A percentile compares a stretch with the other conserved stretches of the same genome.
Conservation (phyloP, 2,113 vertebrate species). For the Pelvicachromis taeniatus region DNA sequence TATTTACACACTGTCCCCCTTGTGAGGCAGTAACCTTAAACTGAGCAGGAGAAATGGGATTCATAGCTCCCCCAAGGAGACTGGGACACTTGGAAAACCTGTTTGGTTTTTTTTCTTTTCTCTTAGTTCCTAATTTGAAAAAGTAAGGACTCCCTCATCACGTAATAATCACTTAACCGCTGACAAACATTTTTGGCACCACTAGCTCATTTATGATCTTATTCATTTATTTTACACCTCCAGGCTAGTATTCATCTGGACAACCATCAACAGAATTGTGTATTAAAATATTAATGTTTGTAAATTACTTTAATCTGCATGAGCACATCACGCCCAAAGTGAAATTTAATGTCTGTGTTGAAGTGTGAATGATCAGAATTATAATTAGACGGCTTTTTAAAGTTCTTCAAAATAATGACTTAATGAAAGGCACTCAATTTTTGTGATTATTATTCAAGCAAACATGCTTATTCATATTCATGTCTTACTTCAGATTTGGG, state of each 20-base stretch:
- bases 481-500: neutral
- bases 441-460: neutral
- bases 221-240: slow-evolving; percentile 32
- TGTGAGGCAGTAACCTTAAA: neutral
- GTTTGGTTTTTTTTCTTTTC: neutral
- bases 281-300: slow-evolving; percentile 34
- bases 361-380: slow-evolving; percentile 23
- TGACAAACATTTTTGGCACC: slow-evolving; percentile 4
- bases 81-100: neutral
- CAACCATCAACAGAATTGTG: neutral
- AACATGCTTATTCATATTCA: neutral
- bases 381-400: slow-evolving; percentile 19
- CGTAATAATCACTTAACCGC: neutral
- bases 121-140: neutral
- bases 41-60: neutral
- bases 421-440: slow-evolving; percentile 19
- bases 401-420: neutral
- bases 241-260: slow-evolving; percentile 13
- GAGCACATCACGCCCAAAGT: slow-evolving; percentile 34
- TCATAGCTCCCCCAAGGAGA: neutral
- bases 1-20: neutral
- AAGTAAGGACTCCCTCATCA: neutral
- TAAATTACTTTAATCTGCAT: slow-evolving; percentile 40
- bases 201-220: neutral
- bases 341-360: slow-evolving; percentile 22